Percentiles rank a stretch among this genome's conserved stretches.
phyloP scores from a whole-genome alignment of 2,113 vertebrate species.

The Tachysurus fulvidraco region DNA sequence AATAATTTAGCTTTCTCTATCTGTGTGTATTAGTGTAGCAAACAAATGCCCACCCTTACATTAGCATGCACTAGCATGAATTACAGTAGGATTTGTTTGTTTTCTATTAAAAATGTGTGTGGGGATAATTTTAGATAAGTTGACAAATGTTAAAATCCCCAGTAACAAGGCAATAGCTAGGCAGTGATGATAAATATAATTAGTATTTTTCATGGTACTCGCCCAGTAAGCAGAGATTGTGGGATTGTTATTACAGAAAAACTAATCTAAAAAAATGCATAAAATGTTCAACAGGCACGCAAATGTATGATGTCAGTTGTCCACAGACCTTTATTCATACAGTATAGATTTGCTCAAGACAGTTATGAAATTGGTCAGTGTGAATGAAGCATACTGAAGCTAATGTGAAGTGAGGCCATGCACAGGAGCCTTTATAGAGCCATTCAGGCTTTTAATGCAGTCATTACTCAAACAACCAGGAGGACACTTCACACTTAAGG shows the following conservation, averaged over 20 bases:
- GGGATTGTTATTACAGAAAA: not conserved
- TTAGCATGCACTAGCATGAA: too few relatives aligned
- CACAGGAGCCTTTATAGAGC: not conserved
- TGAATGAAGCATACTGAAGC: not conserved
- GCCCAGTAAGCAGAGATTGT: not conserved
- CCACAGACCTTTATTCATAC: not conserved
- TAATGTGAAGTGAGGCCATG: not conserved
- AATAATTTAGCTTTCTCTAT: conserved; percentile 23
- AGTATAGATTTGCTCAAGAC: not conserved
- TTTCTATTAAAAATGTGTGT: not conserved
- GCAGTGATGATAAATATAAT: not conserved
- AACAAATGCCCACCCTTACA: not conserved
- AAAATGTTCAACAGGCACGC: not conserved
- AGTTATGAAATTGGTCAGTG: not conserved
- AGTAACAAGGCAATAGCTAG: not conserved
- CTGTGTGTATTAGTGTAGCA: not conserved
- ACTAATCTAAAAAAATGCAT: not conserved
- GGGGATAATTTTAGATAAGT: not conserved
- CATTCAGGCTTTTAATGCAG: not conserved
- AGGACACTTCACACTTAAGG: not conserved
- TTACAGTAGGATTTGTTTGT: not conserved
- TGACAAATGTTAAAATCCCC: too few relatives aligned
- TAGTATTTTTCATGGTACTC: not conserved
- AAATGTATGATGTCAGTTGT: not conserved
- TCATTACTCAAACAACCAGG: not conserved